Evolutionary conservation across 1,140 invertebrate genomes (phyloP).

Genomic region (Neodiprion pinetum): DNA sequence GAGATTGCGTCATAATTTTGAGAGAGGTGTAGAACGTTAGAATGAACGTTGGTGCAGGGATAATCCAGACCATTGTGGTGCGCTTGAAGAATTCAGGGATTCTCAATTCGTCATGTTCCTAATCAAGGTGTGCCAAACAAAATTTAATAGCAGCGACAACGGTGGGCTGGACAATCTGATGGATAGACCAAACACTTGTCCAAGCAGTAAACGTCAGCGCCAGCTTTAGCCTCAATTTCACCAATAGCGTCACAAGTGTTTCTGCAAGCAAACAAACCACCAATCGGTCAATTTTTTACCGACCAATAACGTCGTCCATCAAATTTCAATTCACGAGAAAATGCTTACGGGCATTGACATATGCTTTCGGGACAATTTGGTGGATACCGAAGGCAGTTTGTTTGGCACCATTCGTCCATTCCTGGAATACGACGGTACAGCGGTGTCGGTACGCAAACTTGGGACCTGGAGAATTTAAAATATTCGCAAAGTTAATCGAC

Average conservation of each 20-base stretch:
- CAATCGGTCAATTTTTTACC: constrained; percentile 13
- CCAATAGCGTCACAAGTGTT: constrained; percentile 80
- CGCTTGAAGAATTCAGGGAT: no score
- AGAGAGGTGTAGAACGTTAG: no score
- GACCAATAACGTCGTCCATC: not conserved
- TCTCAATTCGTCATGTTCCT: no score
- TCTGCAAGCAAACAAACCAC: constrained; percentile 61
- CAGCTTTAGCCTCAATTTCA: constrained; percentile 72
- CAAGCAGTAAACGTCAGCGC: constrained; percentile 83
- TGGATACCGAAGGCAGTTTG: constrained; percentile 83
- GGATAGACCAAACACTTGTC: constrained; percentile 81
- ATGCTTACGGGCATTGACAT: constrained; percentile 83
- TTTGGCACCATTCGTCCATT: constrained; percentile 82
- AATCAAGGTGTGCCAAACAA: not conserved
- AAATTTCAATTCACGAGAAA: no score
- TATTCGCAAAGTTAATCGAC: constrained; percentile 15
- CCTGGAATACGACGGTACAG: constrained; percentile 72
- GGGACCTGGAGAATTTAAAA: constrained; percentile 66
- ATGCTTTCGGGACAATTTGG: constrained; percentile 79
- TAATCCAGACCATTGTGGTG: no score
- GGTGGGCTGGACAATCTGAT: constrained; percentile 72
- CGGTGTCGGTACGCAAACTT: constrained; percentile 74
- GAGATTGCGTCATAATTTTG: no score
- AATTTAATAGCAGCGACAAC: constrained; percentile 73
- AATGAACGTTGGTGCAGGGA: no score